Base-by-base conservation (phyloP, 2,797 vertebrate genomes). In the Poeciliopsis paucimaculata region DNA sequence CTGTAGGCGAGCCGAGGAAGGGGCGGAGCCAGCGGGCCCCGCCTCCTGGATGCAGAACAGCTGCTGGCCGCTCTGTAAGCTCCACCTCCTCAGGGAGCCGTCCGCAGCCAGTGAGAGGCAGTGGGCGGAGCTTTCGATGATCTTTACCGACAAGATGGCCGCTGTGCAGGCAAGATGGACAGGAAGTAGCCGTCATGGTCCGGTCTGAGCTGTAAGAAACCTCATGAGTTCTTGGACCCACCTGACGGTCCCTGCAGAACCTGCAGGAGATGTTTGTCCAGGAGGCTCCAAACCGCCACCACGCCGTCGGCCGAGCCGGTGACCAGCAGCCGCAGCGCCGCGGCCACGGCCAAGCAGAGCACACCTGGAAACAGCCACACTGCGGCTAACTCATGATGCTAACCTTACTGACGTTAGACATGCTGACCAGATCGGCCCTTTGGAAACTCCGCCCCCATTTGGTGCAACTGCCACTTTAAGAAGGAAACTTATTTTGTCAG, bases 91-190 rank as follows among this genome's bases (percentile, higher is more conserved):
- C 86, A 97, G 83, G 0, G 93, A 95, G 49, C 90, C 86, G 39
- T 97, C 97, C 20, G 77, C 84, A 11, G 95, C 95, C 77, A 96
- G 89, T 36, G 96, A 97, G 79, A 97, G 73, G 81, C 95, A 96
- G 0, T 87, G 62, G 9, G 84, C 86, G 41, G 93, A 92, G 73
- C 81, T 84, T 13, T 84, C 89, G 60, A 92, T 89, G 62, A 95
- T 78, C 77, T 87, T 92, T 57, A 96, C 76, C 0, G 85, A 91
- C 78, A 91, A 90, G 62, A 97, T 91, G 0, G 95, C 94, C 2
- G 93, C 96, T 97, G 46, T 1, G 31, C 2, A 73, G 75, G 5
- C 0, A n/a, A 3, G 60, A 26, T n/a, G 57, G 36, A 68, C 34
- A 68, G 34, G 39, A 1, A 15, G 26, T 36, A 9, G 36, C 51